Conservation (phyloP, 2,888 invertebrate species). For the Drosophila mettleri region DNA sequence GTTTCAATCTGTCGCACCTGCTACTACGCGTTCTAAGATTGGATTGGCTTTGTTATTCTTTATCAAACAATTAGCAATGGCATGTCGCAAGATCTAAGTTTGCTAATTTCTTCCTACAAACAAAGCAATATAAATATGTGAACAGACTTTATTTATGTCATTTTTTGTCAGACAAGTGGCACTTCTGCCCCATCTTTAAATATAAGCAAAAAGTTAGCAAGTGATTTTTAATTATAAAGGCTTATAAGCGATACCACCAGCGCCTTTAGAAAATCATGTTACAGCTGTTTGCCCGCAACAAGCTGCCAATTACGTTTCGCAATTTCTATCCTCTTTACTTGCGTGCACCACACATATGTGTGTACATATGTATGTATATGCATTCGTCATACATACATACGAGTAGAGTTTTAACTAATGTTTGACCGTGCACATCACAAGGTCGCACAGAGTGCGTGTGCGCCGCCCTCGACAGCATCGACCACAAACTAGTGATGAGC, state of each 20-base stretch:
- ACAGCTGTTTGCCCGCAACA: constrained; percentile 1
- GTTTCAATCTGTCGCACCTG: constrained; percentile 25
- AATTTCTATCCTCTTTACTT: constrained; percentile 13
- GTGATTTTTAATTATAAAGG: constrained; percentile 21
- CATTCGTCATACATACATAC: neutral
- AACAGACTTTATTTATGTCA: constrained; percentile 4
- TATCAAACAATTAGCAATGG: constrained; percentile 58
- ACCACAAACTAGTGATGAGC: constrained; percentile 23
- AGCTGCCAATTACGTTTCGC: constrained; percentile 32
- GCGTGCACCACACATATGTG: constrained; percentile 12
- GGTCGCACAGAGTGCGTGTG: constrained; percentile 55
- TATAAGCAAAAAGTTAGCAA: constrained; percentile 25
- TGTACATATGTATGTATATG: neutral
- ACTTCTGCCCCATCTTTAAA: constrained; percentile 6
- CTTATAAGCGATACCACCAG: neutral
- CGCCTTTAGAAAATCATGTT: constrained; percentile 5
- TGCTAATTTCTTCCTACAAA: constrained; percentile 13
- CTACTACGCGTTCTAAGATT: constrained; percentile 20
- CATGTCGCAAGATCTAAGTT: constrained; percentile 43
- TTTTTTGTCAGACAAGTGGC: constrained; percentile 3
- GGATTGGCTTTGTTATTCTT: constrained; percentile 52
- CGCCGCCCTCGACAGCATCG: constrained; percentile 28
- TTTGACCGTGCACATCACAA: constrained; percentile 46
- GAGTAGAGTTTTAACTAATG: constrained; percentile 15
- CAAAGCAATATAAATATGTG: neutral